A percentile compares a stretch with the other conserved stretches of the same genome.
phyloP scores from a whole-genome alignment of 2,113 vertebrate species.

The Mesembrinibis cayennensis region DNA sequence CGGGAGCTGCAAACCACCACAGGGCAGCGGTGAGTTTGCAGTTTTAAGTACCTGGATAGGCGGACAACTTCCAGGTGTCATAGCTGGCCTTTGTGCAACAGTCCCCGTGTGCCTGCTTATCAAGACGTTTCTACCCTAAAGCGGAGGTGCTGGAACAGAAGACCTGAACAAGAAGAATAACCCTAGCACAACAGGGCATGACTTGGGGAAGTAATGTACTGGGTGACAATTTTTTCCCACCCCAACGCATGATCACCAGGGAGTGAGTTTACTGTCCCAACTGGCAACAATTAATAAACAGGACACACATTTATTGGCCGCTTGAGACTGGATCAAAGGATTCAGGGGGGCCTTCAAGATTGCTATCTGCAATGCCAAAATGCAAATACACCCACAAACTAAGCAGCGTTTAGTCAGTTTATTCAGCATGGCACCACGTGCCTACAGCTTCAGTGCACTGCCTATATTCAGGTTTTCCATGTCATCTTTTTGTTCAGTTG shows the following conservation, averaged over 20 bases:
- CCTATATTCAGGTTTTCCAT: background rate
- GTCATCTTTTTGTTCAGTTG: background rate
- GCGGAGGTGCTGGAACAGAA: background rate
- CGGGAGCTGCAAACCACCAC: background rate
- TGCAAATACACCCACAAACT: background rate
- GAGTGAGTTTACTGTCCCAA: background rate
- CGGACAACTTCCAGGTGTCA: background rate
- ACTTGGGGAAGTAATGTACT: background rate
- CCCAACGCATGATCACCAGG: too few relatives aligned
- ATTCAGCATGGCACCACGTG: fast-evolving
- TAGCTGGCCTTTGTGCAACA: background rate
- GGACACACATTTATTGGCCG: background rate
- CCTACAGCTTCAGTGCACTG: background rate
- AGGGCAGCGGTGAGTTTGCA: background rate
- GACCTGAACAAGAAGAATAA: background rate
- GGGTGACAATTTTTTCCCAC: background rate
- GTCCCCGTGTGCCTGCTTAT: background rate
- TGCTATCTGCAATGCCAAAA: background rate
- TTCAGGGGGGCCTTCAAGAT: background rate
- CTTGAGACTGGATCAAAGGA: background rate
- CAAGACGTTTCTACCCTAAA: background rate
- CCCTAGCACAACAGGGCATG: background rate
- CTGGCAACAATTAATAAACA: background rate
- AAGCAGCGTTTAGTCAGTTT: background rate
- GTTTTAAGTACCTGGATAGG: background rate